Percentiles rank a stretch among this genome's conserved stretches.
Evolutionary conservation across 1,140 invertebrate genomes (phyloP).

Genomic region (Halictus rubicundus): DNA sequence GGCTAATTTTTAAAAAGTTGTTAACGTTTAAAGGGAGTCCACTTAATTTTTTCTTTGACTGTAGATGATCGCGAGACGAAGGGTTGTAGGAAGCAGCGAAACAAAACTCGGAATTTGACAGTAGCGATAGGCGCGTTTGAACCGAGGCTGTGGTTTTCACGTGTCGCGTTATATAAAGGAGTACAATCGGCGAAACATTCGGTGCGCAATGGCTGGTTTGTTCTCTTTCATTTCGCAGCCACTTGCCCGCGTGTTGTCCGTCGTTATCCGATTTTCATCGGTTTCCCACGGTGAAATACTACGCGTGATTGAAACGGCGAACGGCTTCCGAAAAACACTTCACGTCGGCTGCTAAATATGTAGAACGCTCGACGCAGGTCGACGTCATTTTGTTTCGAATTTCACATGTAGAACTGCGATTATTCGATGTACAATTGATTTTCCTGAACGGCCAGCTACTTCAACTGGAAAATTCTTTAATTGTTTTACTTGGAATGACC

Average conservation of each 20-base stretch:
- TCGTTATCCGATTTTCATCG: not conserved
- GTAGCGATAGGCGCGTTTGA: not conserved
- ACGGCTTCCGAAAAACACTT: constrained; percentile 1
- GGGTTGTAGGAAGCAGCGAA: not conserved
- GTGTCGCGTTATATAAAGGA: not conserved
- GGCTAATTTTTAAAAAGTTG: no score
- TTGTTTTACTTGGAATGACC: no score
- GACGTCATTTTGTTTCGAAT: no score
- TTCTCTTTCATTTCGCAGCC: constrained; percentile 32
- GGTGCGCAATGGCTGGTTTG: constrained; percentile 22
- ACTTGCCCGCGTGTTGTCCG: not conserved
- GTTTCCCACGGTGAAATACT: constrained; percentile 8
- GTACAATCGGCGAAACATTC: constrained; percentile 19
- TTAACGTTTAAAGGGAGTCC: no score
- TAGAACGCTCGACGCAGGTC: no score
- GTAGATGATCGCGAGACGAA: no score
- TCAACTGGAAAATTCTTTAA: no score
- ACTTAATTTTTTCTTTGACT: no score
- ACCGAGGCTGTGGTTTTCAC: constrained; percentile 10
- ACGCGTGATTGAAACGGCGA: not conserved
- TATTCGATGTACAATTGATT: no score
- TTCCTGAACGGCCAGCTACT: no score
- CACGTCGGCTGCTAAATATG: not conserved
- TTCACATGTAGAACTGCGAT: no score
- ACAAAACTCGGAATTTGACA: constrained; percentile 17